A percentile compares a stretch with the other conserved stretches of the same genome.
Conservation (phyloP, 2,888 invertebrate species). For the Dione vanillae region DNA sequence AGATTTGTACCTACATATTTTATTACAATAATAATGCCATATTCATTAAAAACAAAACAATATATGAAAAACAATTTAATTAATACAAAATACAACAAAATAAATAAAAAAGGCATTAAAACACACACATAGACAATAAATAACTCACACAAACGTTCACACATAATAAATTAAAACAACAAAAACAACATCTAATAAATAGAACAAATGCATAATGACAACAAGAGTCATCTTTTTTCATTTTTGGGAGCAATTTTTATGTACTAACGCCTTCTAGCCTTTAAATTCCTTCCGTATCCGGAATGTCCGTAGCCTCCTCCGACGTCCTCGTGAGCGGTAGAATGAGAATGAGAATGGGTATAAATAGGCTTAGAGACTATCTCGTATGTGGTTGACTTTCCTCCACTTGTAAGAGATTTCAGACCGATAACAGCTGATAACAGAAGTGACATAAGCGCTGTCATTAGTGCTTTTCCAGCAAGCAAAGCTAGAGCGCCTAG, state of each 20-base stretch:
- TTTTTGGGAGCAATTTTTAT: not conserved
- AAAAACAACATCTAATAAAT: conserved; percentile 1
- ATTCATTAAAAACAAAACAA: not conserved
- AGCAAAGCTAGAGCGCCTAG: conserved; percentile 90
- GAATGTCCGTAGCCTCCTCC: conserved; percentile 82
- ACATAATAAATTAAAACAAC: conserved; percentile 21
- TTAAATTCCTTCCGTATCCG: conserved; percentile 78
- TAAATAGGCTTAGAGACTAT: conserved; percentile 93
- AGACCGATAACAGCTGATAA: conserved; percentile 90
- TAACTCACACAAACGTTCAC: conserved; percentile 12
- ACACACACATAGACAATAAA: not conserved
- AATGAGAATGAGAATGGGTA: conserved; percentile 86
- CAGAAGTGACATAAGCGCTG: conserved; percentile 91
- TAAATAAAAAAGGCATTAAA: conserved; percentile 22
- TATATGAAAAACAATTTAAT: not conserved
- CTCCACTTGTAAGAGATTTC: conserved; percentile 88
- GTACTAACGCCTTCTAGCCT: conserved; percentile 59
- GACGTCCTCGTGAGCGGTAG: conserved; percentile 84
- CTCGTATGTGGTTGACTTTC: conserved; percentile 92
- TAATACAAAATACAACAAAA: conserved; percentile 7
- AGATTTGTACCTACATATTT: conserved; percentile 26
- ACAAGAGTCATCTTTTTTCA: not conserved
- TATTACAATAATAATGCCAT: not conserved
- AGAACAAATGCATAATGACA: not conserved
- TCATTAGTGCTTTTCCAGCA: conserved; percentile 93